Conservation (phyloP, 2,797 vertebrate genomes). For the Mallotus villosus region DNA sequence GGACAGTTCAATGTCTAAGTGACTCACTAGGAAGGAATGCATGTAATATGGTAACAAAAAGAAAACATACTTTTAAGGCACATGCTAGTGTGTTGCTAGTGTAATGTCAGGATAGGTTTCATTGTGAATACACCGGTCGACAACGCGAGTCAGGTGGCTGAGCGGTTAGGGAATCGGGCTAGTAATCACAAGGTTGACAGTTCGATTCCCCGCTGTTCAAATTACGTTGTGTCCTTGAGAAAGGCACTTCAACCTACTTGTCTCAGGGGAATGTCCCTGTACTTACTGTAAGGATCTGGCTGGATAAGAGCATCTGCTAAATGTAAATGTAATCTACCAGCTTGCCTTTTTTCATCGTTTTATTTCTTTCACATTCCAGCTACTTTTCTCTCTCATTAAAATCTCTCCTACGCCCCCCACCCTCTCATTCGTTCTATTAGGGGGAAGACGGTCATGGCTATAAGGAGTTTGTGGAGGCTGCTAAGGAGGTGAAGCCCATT, state of each 20-base stretch:
- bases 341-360: too few species aligned
- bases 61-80: conserved; percentile 41
- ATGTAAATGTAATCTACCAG: too few species aligned
- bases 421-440: conserved; percentile 58
- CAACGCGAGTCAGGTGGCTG: too few species aligned
- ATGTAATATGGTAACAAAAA: conserved; percentile 55
- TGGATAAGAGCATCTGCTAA: too few species aligned
- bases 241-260: too few species aligned
- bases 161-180: too few species aligned
- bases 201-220: too few species aligned
- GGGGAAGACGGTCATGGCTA: conserved; percentile 72
- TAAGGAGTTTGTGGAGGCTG: conserved; percentile 67
- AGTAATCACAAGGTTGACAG: too few species aligned
- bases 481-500: conserved; percentile 66
- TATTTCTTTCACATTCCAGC: not conserved
- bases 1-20: conserved; percentile 48
- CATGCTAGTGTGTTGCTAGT: conserved; percentile 41
- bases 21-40: conserved; percentile 51
- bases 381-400: not conserved
- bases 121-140: not conserved
- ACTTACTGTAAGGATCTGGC: too few species aligned
- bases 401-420: not conserved
- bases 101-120: not conserved
- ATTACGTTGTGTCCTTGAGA: too few species aligned
- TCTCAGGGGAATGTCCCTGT: too few species aligned